Evolutionary conservation across 2,113 vertebrate species (phyloP), one percentile per base, ranked within the genome.

Genomic region (Arenaria interpres): DNA sequence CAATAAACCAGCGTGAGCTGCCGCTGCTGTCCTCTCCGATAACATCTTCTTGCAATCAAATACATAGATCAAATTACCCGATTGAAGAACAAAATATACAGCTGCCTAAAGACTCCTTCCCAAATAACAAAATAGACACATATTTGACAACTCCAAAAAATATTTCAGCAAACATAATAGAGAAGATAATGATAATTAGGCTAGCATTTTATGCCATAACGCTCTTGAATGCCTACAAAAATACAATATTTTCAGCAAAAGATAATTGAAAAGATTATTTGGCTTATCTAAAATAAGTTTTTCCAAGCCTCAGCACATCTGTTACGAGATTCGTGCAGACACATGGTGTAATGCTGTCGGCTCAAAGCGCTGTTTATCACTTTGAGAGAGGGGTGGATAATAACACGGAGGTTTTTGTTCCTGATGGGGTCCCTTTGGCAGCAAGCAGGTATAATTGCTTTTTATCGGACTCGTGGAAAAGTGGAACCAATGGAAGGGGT

Each of bases 201-300:
- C 79, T 23, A 51, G 83, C 51, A 78, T 88, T 97, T 96, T 92
- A 89, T 91, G 85, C 77, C 74, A 46, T 83, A 94, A 92, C 7
- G 3, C 67, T 89, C 85, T 93, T 81, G 80, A 96, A 95, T 95
- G 93, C 78, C 60, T 43, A 75, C 37, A 89, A 83, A 97, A 96
- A 96, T 76, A 90, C 91, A 96, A 88, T 96, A 95, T 97, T 97
- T 97, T 94, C 95, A 91, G 95, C 81, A 71, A 88, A 96, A 93
- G 91, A 97, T 96, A 96, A 97, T 84, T 96, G 95, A 96, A 97
- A 95, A 97, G 95, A 96, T 97, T 97, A 96, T 97, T 97, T 94
- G 80, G 88, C 96, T 97, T 97, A 97, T 97, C 97, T 97, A 93
- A 97, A 97, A 96, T 96, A 97, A 94, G 67, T 95, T 96, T 88